Conservation (phyloP, 2,888 invertebrate species). For the Dicranocentrus wangi region DNA sequence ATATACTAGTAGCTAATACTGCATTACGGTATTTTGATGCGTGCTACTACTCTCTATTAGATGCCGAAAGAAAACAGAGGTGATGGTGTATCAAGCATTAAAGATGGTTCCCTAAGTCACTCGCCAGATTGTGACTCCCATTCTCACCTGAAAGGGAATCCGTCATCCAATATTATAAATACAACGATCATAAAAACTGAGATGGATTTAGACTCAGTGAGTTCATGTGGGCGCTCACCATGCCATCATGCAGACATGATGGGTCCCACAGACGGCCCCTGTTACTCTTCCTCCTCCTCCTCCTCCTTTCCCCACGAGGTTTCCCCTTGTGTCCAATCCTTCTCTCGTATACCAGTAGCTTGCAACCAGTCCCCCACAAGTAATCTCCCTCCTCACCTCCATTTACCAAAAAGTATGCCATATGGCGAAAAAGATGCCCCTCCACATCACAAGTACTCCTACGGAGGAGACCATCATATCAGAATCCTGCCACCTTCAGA, state of each 20-base stretch:
- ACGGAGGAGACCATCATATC: conserved; percentile 52
- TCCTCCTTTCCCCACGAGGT: conserved; percentile 27
- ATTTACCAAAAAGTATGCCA: conserved; percentile 32
- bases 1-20: no score
- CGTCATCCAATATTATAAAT: neutral
- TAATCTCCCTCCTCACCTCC: conserved; percentile 31
- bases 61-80: conserved; percentile 72
- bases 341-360: conserved; percentile 41
- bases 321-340: conserved; percentile 40
- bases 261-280: conserved; percentile 52
- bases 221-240: conserved; percentile 55
- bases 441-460: conserved; percentile 60
- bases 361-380: conserved; percentile 50
- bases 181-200: conserved; percentile 55
- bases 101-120: conserved; percentile 44
- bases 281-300: conserved; percentile 52
- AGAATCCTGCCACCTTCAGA: conserved; percentile 47
- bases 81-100: conserved; percentile 53
- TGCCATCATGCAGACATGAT: conserved; percentile 54
- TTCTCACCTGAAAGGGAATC: conserved; percentile 46
- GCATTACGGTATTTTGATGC: conserved; percentile 13
- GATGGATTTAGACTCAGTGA: conserved; percentile 56
- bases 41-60: conserved; percentile 59
- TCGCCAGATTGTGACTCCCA: conserved; percentile 51
- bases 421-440: conserved; percentile 42